phyloP scores from a whole-genome alignment of 2,113 vertebrate species.

The Sorex fumeus region DNA sequence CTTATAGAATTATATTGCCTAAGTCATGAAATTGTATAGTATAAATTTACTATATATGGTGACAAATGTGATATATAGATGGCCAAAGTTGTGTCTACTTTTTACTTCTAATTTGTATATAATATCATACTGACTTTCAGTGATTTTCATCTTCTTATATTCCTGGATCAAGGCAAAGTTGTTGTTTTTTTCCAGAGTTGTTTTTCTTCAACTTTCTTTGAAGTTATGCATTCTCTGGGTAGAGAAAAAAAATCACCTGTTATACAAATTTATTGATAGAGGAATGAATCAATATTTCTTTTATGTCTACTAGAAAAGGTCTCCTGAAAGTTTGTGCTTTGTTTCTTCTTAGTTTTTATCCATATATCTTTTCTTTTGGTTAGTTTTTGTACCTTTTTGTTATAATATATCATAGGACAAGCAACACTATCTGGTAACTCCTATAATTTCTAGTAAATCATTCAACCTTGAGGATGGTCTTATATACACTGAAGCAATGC shows the following conservation, averaged over 20 bases:
- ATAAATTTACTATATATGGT: neutral
- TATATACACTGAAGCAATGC: neutral
- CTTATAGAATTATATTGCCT: neutral
- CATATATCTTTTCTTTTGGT: neutral
- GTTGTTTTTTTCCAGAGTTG: neutral
- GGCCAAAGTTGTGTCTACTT: neutral
- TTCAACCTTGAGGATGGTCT: accelerated
- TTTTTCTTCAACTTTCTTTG: neutral
- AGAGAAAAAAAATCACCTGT: neutral
- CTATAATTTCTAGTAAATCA: neutral
- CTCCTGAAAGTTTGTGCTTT: neutral
- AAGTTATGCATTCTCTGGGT: neutral
- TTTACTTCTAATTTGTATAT: neutral
- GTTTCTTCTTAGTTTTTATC: neutral
- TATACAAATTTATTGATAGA: neutral
- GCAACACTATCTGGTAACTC: neutral
- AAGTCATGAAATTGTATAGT: neutral
- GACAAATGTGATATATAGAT: neutral
- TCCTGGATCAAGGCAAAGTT: neutral
- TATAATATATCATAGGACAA: neutral
- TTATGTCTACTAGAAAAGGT: neutral
- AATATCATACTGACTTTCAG: neutral
- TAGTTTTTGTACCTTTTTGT: neutral
- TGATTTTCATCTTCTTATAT: neutral
- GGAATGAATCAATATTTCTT: neutral